Conservation (phyloP, 2,113 vertebrate genomes). For the Orcinus orca region DNA sequence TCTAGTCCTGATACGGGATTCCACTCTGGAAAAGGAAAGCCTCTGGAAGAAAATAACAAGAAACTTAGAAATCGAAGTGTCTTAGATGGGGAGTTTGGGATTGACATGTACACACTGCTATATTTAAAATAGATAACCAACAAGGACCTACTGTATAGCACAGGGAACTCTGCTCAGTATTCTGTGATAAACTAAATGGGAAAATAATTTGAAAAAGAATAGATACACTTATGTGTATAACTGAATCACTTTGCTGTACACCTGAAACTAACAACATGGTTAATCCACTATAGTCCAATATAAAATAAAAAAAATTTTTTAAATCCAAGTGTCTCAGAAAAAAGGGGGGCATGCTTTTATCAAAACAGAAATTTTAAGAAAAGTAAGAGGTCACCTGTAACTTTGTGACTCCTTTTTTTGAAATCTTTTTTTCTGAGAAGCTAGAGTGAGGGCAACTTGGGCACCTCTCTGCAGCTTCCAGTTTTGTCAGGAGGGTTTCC, state of each 20-base stretch:
- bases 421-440: not conserved
- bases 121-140: too few relatives aligned
- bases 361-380: not conserved
- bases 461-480: not conserved
- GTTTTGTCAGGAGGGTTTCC: not conserved
- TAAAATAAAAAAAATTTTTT: too few relatives aligned
- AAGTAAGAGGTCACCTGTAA: not conserved
- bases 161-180: too few relatives aligned
- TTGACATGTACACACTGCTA: too few relatives aligned
- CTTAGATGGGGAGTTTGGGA: not conserved
- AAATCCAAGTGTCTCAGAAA: not conserved
- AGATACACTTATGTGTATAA: too few relatives aligned
- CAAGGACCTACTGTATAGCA: too few relatives aligned
- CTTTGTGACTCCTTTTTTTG: not conserved
- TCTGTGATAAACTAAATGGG: too few relatives aligned
- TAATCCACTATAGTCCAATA: too few relatives aligned
- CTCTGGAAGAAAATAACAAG: not conserved
- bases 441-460: not conserved
- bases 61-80: not conserved
- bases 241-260: too few relatives aligned
- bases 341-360: not conserved
- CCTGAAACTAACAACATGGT: too few relatives aligned
- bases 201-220: too few relatives aligned
- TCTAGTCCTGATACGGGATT: not conserved
- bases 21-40: not conserved